Conservation (phyloP, 2,113 vertebrate genomes). For the Rafetus swinhoei region DNA sequence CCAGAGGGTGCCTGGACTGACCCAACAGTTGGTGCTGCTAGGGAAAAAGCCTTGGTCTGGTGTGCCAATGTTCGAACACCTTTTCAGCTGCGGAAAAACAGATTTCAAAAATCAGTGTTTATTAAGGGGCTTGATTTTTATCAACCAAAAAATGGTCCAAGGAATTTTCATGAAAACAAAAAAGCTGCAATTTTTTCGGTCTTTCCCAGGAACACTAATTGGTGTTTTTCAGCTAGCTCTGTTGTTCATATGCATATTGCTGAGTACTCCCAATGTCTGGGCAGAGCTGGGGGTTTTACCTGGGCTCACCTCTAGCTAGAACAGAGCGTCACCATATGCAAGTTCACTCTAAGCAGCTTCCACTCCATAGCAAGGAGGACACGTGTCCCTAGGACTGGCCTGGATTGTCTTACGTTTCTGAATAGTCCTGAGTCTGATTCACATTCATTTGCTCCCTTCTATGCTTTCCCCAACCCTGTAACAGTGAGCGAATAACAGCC, state of each 20-base stretch:
- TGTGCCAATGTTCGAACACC: neutral
- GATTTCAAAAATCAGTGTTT: neutral
- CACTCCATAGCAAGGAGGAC: neutral
- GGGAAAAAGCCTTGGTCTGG: neutral
- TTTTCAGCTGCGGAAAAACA: neutral
- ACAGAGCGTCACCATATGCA: neutral
- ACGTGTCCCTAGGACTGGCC: neutral
- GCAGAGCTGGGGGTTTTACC: accelerated
- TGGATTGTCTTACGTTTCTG: accelerated
- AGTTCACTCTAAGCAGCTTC: accelerated
- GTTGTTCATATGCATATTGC: neutral
- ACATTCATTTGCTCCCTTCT: neutral
- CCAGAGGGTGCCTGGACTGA: too few relatives aligned
- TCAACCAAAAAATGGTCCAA: neutral
- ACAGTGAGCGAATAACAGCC: neutral
- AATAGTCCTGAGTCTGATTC: neutral
- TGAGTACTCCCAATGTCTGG: neutral
- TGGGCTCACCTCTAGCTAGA: neutral
- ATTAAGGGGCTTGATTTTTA: neutral
- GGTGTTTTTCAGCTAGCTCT: accelerated
- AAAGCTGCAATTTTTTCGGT: neutral
- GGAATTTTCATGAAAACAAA: neutral
- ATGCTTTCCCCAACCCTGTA: neutral
- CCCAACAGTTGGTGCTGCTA: too few relatives aligned
- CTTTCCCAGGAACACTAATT: neutral